Base-by-base conservation (phyloP, 2,888 invertebrate species). In the Mythimna albipuncta region DNA sequence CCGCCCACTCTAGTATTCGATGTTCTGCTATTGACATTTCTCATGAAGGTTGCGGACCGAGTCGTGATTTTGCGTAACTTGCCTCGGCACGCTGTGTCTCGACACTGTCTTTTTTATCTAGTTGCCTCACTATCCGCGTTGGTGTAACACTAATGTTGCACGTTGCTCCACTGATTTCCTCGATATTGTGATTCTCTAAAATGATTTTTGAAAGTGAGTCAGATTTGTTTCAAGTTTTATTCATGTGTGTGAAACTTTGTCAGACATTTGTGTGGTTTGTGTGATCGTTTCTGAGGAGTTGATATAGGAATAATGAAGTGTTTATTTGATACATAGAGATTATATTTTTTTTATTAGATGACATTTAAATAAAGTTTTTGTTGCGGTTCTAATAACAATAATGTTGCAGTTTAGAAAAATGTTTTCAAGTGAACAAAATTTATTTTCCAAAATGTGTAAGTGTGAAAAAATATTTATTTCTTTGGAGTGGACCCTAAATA, bases 41-140 rank as follows among this genome's bases (percentile, higher is more conserved):
- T 90, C 90, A 90, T 91, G 95, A 96, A 95, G 95, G 95, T 93
- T 94, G 92, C 91, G 86, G 83, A 77, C 80, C 77, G 91, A 89
- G 94, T 95, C 94, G 95, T 95, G 95, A 94, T 95, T 95, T 95
- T 95, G 95, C 94, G 95, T 94, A 95, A 95, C 92, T 91, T 88
- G 90, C 91, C 91, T 89, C 91, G 91, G 89, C 92, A 90, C 86
- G 87, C 85, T 88, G 86, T 85, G 89, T 87, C 89, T 91, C 89
- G 89, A 88, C 84, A 77, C 89, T 90, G 88, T 87, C 90, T 93
- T 94, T 93, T 93, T 90, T 92, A 88, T 85, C 89, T 88, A 93
- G 92, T 93, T 91, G 92, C 90, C 87, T 91, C 89, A 91, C 84
- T 75, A 86, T 69, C 79, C 87, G 90, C 91, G 91, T 91, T 89